Conservation (phyloP, 2,113 vertebrate genomes). For the Tragulus kanchil region DNA sequence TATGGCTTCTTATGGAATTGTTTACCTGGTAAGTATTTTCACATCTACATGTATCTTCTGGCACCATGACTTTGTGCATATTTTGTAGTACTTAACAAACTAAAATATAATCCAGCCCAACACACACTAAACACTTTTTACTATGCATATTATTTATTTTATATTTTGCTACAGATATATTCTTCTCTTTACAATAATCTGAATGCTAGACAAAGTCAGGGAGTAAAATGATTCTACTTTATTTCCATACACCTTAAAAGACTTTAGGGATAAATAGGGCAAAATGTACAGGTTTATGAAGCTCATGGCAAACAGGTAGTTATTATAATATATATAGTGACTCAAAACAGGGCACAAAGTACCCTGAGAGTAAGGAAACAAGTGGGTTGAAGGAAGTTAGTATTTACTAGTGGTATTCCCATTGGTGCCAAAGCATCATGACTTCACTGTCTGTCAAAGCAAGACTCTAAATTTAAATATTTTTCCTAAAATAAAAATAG, state of each 20-base stretch:
- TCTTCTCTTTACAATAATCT: not conserved
- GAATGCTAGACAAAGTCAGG: not conserved
- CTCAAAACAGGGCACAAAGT: not conserved
- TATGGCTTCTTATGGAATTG: not conserved
- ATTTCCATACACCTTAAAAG: not conserved
- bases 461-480: not conserved
- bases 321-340: not conserved
- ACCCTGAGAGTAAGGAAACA: not conserved
- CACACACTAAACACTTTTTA: not conserved
- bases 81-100: not conserved
- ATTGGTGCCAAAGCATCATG: not conserved
- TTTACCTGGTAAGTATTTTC: not conserved
- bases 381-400: not conserved
- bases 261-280: not conserved
- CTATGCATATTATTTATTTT: slow-evolving; percentile 17
- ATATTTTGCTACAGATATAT: not conserved
- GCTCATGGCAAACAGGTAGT: not conserved
- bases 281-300: not conserved
- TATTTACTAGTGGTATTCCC: not conserved
- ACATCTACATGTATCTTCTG: not conserved
- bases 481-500: slow-evolving; percentile 5
- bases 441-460: not conserved
- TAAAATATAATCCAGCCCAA: not conserved
- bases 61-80: not conserved
- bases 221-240: not conserved